Conservation (phyloP, 2,113 vertebrate species). For the Barbus barbus region DNA sequence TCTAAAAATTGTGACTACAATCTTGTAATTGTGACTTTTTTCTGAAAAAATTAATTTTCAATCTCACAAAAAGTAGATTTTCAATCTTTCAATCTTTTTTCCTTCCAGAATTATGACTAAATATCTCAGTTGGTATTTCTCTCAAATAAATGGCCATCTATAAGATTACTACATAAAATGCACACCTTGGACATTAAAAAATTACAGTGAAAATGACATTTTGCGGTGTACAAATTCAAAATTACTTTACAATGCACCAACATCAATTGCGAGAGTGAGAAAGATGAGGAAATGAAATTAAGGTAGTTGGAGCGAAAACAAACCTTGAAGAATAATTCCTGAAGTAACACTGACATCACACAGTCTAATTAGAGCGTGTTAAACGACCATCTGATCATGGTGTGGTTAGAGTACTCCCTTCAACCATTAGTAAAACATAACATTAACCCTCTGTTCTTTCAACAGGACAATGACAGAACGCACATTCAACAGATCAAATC, state of each 20-base stretch:
- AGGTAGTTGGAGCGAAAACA: neutral
- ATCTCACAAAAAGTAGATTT: no score
- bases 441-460: conserved; percentile 16
- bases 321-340: neutral
- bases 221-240: neutral
- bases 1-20: no score
- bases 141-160: no score
- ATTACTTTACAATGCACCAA: neutral
- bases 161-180: neutral
- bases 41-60: no score
- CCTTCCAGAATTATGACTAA: no score
- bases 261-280: neutral
- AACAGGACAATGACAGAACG: no score
- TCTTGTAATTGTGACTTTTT: no score
- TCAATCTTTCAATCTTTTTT: no score
- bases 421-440: conserved; percentile 8
- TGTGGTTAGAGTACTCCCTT: neutral
- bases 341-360: neutral
- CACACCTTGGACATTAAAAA: neutral
- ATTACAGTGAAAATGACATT: neutral
- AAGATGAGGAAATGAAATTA: neutral
- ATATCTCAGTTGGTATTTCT: no score
- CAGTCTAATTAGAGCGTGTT: neutral
- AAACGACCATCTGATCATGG: neutral
- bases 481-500: neutral